Percentiles rank a stretch among this genome's conserved stretches.
phyloP scores from a whole-genome alignment of 2,888 invertebrate species.

The Electrophaes corylata region DNA sequence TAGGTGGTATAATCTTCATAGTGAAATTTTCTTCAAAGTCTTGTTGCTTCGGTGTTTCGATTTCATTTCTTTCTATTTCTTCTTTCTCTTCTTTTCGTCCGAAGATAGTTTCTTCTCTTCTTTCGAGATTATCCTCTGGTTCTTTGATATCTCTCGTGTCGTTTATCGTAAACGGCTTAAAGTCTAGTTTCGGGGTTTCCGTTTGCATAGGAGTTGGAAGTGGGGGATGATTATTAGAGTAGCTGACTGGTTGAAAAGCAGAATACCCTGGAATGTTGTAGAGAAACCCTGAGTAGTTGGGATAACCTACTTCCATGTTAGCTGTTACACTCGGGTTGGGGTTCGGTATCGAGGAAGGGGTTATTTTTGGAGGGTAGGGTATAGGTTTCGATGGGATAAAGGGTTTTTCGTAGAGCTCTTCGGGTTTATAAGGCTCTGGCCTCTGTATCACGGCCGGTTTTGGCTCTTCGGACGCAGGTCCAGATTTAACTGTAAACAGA shows the following conservation, averaged over 20 bases:
- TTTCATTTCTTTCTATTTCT: constrained; percentile 37
- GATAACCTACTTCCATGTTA: constrained; percentile 65
- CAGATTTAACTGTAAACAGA: constrained; percentile 41
- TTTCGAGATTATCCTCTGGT: constrained; percentile 7
- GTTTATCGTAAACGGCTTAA: constrained; percentile 40
- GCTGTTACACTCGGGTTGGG: constrained; percentile 74
- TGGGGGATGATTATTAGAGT: constrained; percentile 55
- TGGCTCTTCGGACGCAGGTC: constrained; percentile 50
- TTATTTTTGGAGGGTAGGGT: constrained; percentile 73
- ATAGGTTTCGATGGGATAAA: constrained; percentile 64
- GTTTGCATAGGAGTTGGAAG: constrained; percentile 46
- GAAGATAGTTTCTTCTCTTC: constrained; percentile 8
- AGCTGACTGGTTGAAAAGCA: constrained; percentile 74
- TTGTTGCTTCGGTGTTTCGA: constrained; percentile 51
- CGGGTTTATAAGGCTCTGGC: constrained; percentile 56
- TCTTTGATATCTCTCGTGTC: constrained; percentile 21
- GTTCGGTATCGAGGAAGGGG: constrained; percentile 78
- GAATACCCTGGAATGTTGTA: constrained; percentile 78
- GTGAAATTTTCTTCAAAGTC: constrained; percentile 75
- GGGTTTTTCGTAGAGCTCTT: constrained; percentile 59
- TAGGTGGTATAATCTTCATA: constrained; percentile 62
- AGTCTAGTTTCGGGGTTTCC: constrained; percentile 52
- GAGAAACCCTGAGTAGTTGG: constrained; percentile 68
- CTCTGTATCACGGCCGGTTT: constrained; percentile 54
- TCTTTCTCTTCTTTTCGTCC: constrained; percentile 34